These are phyloP conservation scores for Drosophila punjabiensis DNA, from an alignment of 1,140 invertebrate genomes.

Conservation along the genomic window DNA sequence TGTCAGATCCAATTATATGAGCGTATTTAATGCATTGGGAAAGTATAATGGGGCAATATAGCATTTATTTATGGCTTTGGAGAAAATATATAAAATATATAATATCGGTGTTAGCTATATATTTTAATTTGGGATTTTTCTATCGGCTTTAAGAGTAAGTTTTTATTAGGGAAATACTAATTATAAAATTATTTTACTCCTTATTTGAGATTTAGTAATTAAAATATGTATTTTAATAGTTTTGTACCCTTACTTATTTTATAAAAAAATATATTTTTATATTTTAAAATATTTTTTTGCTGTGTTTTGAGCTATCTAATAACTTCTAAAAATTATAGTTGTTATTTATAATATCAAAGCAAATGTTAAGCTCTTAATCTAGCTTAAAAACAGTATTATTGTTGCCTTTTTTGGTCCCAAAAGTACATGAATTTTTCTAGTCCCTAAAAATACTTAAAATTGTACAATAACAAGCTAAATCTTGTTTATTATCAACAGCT, in stretches of 20 bases:
- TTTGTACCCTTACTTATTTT: too few relatives aligned
- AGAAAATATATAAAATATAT: neutral
- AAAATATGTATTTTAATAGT: too few relatives aligned
- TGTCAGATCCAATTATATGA: conserved; percentile 42
- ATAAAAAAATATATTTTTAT: too few relatives aligned
- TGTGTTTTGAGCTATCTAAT: too few relatives aligned
- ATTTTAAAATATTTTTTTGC: too few relatives aligned
- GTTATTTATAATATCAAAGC: too few relatives aligned
- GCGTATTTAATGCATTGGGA: neutral
- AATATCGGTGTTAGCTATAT: neutral
- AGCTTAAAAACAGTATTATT: accelerated
- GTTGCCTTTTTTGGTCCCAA: neutral
- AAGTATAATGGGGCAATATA: conserved; percentile 22
- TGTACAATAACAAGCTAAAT: neutral
- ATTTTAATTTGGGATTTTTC: neutral
- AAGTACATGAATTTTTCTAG: neutral
- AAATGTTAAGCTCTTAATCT: neutral
- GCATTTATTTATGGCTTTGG: neutral
- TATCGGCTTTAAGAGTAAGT: too few relatives aligned
- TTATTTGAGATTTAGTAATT: neutral
- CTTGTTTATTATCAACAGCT: neutral
- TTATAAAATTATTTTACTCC: neutral
- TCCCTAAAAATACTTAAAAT: neutral
- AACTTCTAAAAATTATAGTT: too few relatives aligned
- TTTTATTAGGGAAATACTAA: neutral